phyloP scores from a whole-genome alignment of 2,797 vertebrate genomes.

The Pygocentrus nattereri region DNA sequence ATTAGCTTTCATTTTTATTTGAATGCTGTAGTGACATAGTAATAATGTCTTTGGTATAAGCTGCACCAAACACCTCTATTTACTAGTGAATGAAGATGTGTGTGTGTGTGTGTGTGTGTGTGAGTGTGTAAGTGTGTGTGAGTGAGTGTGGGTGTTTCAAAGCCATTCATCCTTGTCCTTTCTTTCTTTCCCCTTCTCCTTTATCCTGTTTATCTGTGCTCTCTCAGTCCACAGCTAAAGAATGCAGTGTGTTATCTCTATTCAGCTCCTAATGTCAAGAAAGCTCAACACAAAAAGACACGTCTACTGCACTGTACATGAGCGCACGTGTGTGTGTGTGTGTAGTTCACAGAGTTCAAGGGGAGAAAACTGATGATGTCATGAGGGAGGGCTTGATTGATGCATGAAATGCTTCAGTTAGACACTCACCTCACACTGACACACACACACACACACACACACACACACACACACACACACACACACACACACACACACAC shows the following conservation, averaged over 20 bases:
- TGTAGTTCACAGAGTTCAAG: slow-evolving; percentile 24
- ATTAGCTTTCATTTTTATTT: background rate
- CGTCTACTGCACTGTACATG: background rate
- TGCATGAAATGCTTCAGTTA: slow-evolving; percentile 35
- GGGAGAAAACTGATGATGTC: slow-evolving; percentile 45
- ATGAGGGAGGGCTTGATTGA: slow-evolving; percentile 41
- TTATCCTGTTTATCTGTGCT: slow-evolving; percentile 9
- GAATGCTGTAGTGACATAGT: background rate
- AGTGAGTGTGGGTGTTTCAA: slow-evolving; percentile 10
- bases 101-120: slow-evolving; percentile 12
- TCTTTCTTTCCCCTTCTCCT: slow-evolving; percentile 24
- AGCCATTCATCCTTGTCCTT: slow-evolving; percentile 11
- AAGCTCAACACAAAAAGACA: slow-evolving; percentile 19
- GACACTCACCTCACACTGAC: slow-evolving; percentile 3
- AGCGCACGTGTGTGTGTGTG: slow-evolving; percentile 12
- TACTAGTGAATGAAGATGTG: background rate
- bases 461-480: slow-evolving; percentile 8
- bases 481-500: slow-evolving; percentile 10
- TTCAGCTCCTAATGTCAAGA: slow-evolving; percentile 41
- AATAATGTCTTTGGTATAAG: background rate
- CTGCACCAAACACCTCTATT: background rate
- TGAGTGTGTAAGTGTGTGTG: slow-evolving; percentile 37
- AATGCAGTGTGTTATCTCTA: slow-evolving; percentile 37
- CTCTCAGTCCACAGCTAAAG: slow-evolving; percentile 10
- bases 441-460: background rate